Percentiles rank a stretch among this genome's conserved stretches.
phyloP scores from a whole-genome alignment of 2,113 vertebrate species.

The Lophius piscatorius region DNA sequence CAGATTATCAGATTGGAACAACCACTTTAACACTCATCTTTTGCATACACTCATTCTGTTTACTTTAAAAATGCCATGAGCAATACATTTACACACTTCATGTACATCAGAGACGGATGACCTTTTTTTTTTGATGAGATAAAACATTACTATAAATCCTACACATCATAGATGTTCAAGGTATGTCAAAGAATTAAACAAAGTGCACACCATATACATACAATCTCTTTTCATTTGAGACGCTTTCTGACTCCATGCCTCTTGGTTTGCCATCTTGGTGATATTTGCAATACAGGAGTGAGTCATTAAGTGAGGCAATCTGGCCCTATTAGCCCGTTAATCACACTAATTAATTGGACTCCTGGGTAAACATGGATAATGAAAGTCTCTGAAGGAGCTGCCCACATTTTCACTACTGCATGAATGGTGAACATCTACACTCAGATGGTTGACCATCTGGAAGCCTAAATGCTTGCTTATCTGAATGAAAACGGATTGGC shows the following conservation, averaged over 20 bases:
- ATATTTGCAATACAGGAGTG: constrained; percentile 22
- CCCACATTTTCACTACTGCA: not conserved
- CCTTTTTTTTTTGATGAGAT: no score
- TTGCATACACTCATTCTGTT: no score
- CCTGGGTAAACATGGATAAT: constrained; percentile 45
- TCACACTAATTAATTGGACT: constrained; percentile 59
- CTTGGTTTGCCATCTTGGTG: constrained; percentile 30
- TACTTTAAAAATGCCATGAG: no score
- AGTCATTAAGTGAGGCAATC: constrained; percentile 51
- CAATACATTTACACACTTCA: no score
- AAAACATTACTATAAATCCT: no score
- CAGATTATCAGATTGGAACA: not conserved
- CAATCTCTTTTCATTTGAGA: constrained; percentile 38
- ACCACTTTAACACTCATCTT: no score
- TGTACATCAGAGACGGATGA: no score
- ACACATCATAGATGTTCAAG: no score
- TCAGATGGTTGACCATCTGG: constrained; percentile 1
- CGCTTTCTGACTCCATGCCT: constrained; percentile 10
- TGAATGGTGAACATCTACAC: not conserved
- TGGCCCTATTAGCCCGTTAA: constrained; percentile 56
- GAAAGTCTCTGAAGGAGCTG: constrained; percentile 8
- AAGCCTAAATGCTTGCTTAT: no score
- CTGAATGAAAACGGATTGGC: no score
- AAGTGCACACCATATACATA: not conserved
- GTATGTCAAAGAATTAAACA: constrained; percentile 7